Conservation (phyloP, 2,797 vertebrate genomes). For the Microcaecilia unicolor region DNA sequence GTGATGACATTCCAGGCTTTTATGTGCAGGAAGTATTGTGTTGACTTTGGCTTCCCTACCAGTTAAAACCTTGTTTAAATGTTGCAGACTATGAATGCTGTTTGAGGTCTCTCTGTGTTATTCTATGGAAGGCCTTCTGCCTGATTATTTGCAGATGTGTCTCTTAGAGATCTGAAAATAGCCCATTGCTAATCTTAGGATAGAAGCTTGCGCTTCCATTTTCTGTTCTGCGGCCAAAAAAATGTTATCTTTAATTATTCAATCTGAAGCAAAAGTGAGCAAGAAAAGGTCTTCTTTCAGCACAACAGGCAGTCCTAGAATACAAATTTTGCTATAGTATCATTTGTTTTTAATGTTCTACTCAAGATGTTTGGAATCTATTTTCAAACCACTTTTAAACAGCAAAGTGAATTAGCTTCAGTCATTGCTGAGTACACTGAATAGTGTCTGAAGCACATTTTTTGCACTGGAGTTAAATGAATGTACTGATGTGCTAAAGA, state of each 20-base stretch:
- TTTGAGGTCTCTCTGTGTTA: conserved; percentile 70
- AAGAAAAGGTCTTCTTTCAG: too few species aligned
- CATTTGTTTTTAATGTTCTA: too few species aligned
- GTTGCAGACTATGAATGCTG: conserved; percentile 69
- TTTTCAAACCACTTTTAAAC: too few species aligned
- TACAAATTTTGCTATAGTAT: too few species aligned
- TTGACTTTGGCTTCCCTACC: conserved; percentile 71
- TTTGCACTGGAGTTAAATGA: too few species aligned
- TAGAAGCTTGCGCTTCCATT: conserved; percentile 39
- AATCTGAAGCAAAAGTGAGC: too few species aligned
- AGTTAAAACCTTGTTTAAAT: conserved; percentile 80
- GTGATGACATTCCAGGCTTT: conserved; percentile 73
- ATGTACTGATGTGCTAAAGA: too few species aligned
- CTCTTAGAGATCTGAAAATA: conserved; percentile 60
- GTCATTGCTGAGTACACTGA: too few species aligned
- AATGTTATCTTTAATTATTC: conserved; percentile 13
- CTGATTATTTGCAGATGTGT: conserved; percentile 73
- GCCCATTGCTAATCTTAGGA: conserved; percentile 39
- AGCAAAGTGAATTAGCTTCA: too few species aligned
- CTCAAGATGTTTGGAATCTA: too few species aligned
- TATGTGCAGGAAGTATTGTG: conserved; percentile 71
- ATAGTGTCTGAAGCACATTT: too few species aligned
- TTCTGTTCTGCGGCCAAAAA: conserved; percentile 33
- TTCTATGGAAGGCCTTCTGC: conserved; percentile 68
- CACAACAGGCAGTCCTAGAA: too few species aligned